Evolutionary conservation across 2,888 invertebrate species (phyloP).

Genomic region (Lagria hirta): DNA sequence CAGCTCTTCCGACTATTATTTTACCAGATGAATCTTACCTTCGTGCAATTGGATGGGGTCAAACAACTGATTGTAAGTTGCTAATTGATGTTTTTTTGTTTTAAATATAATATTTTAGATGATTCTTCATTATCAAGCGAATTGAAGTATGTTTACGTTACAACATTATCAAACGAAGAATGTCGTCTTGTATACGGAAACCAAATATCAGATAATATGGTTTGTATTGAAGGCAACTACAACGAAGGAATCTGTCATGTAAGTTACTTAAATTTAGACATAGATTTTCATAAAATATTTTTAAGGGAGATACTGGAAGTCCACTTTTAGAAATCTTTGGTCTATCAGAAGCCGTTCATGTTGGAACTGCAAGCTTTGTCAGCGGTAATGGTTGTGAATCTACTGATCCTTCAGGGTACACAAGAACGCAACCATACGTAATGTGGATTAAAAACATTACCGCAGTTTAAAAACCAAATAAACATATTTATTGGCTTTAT

Average conservation of each 20-base stretch:
- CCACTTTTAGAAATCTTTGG: conserved; percentile 1
- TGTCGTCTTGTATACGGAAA: conserved; percentile 1
- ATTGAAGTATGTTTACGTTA: neutral
- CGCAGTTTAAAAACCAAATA: too few species aligned
- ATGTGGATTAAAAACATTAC: conserved; percentile 4
- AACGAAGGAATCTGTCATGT: conserved; percentile 10
- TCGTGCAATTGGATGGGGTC: conserved; percentile 8
- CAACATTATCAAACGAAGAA: conserved; percentile 3
- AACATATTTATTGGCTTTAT: too few species aligned
- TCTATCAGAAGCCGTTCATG: neutral
- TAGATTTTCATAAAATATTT: neutral
- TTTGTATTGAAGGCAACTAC: conserved; percentile 7
- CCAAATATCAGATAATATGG: conserved; percentile 6
- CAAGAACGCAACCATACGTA: conserved; percentile 6
- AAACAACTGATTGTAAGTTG: conserved; percentile 7
- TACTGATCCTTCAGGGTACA: conserved; percentile 13
- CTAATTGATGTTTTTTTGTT: neutral
- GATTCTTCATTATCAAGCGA: conserved; percentile 2
- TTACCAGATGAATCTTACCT: conserved; percentile 2
- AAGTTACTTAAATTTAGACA: neutral
- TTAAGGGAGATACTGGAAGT: conserved; percentile 12
- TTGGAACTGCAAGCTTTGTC: conserved; percentile 12
- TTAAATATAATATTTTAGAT: conserved; percentile 3
- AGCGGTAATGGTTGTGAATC: conserved; percentile 13
- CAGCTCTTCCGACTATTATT: neutral